Percentiles rank a stretch among this genome's conserved stretches.
These are phyloP conservation scores for Xestia xanthographa DNA, from an alignment of 2,888 invertebrate genomes.

Conservation along the genomic window DNA sequence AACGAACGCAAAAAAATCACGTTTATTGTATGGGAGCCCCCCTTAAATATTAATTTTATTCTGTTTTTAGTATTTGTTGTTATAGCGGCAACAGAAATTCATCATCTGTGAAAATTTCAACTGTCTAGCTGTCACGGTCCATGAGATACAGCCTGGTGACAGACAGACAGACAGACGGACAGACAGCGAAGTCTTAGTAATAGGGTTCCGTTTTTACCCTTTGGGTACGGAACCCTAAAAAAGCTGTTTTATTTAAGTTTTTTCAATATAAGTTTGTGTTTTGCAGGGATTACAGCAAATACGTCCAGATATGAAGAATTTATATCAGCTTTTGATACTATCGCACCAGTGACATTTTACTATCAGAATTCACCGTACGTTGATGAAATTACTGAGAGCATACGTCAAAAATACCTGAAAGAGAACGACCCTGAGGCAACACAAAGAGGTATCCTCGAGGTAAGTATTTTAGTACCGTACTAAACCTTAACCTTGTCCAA, in stretches of 20 bases:
- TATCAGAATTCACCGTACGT: constrained; percentile 90
- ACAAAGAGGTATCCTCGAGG: constrained; percentile 90
- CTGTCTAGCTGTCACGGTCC: too few species aligned
- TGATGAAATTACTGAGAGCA: constrained; percentile 86
- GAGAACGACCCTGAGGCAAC: constrained; percentile 82
- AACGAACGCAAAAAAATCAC: too few species aligned
- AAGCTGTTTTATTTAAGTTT: not conserved
- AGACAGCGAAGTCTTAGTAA: too few species aligned
- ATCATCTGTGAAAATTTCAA: too few species aligned
- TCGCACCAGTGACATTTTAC: constrained; percentile 91
- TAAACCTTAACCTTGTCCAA: not conserved
- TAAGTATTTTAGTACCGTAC: constrained; percentile 75
- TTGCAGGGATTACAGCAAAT: constrained; percentile 85
- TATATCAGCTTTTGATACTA: constrained; percentile 88
- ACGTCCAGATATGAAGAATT: constrained; percentile 89
- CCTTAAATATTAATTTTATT: too few species aligned
- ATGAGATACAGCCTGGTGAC: too few species aligned
- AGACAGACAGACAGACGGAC: too few species aligned
- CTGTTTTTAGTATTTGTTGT: too few species aligned
- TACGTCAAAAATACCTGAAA: constrained; percentile 91
- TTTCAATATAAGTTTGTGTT: constrained; percentile 47
- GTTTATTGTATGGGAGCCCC: too few species aligned
- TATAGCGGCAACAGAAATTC: too few species aligned
- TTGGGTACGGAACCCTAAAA: too few species aligned
- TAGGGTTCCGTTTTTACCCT: too few species aligned